These are phyloP conservation scores for Ptychodera flava DNA, from an alignment of 35 echinoderm and acorn worm species.

Conservation along the genomic window DNA sequence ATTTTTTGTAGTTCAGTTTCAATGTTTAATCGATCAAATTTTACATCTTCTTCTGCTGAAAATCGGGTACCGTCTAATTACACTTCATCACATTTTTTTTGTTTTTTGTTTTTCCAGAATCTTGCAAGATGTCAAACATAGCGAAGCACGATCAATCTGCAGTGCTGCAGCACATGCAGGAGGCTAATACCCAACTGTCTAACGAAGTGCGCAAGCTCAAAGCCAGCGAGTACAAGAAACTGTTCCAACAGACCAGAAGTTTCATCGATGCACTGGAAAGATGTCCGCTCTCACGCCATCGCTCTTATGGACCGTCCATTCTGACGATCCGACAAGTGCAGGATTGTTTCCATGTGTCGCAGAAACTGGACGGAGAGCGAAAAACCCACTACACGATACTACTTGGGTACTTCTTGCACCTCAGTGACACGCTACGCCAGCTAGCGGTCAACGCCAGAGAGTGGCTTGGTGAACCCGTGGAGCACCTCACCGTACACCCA, in stretches of 20 bases:
- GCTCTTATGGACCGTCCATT: slow-evolving; percentile 80
- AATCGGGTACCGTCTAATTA: too few species aligned
- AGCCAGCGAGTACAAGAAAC: slow-evolving; percentile 52
- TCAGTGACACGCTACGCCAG: slow-evolving; percentile 44
- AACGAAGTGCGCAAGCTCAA: slow-evolving; percentile 50
- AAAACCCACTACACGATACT: slow-evolving; percentile 75
- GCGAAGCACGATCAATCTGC: slow-evolving; percentile 39
- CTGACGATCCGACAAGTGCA: slow-evolving; percentile 58
- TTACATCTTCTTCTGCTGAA: too few species aligned
- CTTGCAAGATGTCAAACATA: slow-evolving; percentile 36
- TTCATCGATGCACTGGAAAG: slow-evolving; percentile 80
- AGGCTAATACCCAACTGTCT: slow-evolving; percentile 60
- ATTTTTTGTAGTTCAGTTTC: too few species aligned
- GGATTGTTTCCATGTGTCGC: slow-evolving; percentile 65
- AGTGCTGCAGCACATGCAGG: slow-evolving; percentile 50
- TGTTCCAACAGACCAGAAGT: slow-evolving; percentile 86
- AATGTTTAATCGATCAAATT: too few species aligned
- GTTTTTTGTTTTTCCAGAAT: too few species aligned
- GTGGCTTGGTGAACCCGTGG: slow-evolving; percentile 75
- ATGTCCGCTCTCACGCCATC: slow-evolving; percentile 50
- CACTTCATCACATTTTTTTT: too few species aligned
- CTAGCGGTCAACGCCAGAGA: slow-evolving; percentile 49
- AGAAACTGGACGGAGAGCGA: slow-evolving; percentile 54
- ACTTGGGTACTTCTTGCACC: slow-evolving; percentile 46
- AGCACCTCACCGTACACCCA: slow-evolving; percentile 67